These are phyloP conservation scores for Pteropus alecto DNA, from an alignment of 2,113 vertebrate species.

Conservation along the genomic window DNA sequence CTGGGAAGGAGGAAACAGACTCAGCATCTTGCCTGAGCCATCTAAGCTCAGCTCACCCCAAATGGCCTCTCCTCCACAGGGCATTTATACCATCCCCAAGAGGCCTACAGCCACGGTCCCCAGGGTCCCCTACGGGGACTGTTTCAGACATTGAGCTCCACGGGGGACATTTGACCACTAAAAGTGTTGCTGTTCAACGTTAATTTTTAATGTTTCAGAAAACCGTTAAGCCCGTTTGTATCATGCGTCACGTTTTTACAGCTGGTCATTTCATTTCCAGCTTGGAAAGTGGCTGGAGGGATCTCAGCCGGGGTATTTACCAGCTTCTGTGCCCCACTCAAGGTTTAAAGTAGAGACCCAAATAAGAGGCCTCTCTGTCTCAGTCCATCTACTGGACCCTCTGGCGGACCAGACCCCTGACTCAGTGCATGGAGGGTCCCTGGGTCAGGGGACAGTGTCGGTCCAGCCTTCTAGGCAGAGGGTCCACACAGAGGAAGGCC, in stretches of 20 bases:
- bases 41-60: not conserved
- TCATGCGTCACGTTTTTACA: not conserved
- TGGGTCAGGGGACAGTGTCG: not conserved
- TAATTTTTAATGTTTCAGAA: conserved; percentile 61
- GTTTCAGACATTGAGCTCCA: conserved; percentile 23
- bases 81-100: not conserved
- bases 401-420: not conserved
- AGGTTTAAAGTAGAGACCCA: not conserved
- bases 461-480: not conserved
- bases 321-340: not conserved
- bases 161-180: conserved; percentile 3
- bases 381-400: not conserved
- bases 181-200: conserved; percentile 31
- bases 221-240: conserved; percentile 19
- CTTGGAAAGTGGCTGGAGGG: not conserved
- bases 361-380: not conserved
- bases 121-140: not conserved
- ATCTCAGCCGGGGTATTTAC: not conserved
- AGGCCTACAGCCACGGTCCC: not conserved
- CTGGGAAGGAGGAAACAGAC: not conserved
- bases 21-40: not conserved
- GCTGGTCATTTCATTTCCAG: conserved; percentile 40
- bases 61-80: not conserved
- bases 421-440: accelerated
- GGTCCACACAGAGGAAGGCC: not conserved